Base-by-base conservation (phyloP, 2,888 invertebrate genomes). In the Chirona hameri region DNA sequence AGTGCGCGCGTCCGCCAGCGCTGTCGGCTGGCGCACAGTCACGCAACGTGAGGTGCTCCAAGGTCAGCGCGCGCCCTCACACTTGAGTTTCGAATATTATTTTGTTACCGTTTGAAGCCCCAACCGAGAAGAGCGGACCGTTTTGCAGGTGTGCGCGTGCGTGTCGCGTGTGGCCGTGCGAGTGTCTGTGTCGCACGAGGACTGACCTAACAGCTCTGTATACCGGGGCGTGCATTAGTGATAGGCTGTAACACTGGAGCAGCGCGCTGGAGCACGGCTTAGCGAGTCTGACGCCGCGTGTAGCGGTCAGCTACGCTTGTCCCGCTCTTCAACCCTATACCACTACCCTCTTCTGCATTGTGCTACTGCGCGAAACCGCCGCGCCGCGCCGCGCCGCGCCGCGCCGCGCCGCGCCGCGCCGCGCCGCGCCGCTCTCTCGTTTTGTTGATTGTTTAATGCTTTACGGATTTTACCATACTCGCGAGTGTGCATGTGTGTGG, bases 71-170 rank as follows among this genome's bases (percentile, higher is more conserved):
- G 3, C 27, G 10, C 4, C 31, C 2, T n/a, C n/a, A n/a, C n/a
- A n/a, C 31, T 31, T 72, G 72, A 10, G 72, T 72, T 72, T 29
- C 72, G 72, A 72, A 72, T 72, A 72, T 72, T 72, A 72, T 72
- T 72, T 72, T 72, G 72, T 72, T 72, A 72, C 72, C 12, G 72
- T 72, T 72, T 72, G 72, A 31, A 72, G n/a, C 72, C 72, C 72
- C 15, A 31, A 72, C 72, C 10, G 29, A 18, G 72, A 24, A 72
- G 14, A 29, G 15, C n/a, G n/a, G n/a, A n/a, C 15, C 72, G 72
- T 72, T 72, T 72, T 72, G 31, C 72, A 72, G 3, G 65, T 27
- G 72, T 3, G 31, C 24, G n/a, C n/a, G n/a, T n/a, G n/a, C n/a
- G n/a, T n/a, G n/a, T n/a, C n/a, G n/a, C n/a, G n/a, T n/a, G n/a